phyloP scores from a whole-genome alignment of 64 coral and sea anemone species.

The Acropora tenuis region DNA sequence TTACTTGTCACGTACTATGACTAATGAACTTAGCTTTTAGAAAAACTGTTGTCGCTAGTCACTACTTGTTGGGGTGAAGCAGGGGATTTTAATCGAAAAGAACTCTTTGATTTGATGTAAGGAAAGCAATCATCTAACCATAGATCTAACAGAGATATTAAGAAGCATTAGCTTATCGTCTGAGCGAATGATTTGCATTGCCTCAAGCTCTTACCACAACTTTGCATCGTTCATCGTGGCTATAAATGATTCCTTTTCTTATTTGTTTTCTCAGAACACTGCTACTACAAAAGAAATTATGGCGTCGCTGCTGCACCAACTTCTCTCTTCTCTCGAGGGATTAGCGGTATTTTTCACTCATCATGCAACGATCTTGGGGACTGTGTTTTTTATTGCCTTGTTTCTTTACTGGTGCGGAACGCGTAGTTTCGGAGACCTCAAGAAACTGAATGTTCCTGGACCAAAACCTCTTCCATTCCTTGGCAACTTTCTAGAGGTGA shows the following conservation, averaged over 20 bases:
- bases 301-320: not conserved
- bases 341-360: not conserved
- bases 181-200: too few species aligned
- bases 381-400: not conserved
- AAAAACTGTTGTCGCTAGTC: too few species aligned
- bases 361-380: not conserved
- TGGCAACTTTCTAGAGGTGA: slow-evolving; percentile 62
- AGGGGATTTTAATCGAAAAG: too few species aligned
- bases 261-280: not conserved
- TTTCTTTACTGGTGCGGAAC: slow-evolving; percentile 60
- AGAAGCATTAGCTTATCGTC: too few species aligned
- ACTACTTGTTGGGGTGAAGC: too few species aligned
- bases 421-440: slow-evolving; percentile 39
- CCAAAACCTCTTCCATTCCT: slow-evolving; percentile 67
- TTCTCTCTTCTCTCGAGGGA: not conserved
- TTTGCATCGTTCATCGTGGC: too few species aligned
- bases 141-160: too few species aligned
- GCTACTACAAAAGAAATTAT: not conserved
- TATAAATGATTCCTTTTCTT: not conserved
- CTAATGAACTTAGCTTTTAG: too few species aligned
- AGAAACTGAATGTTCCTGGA: slow-evolving; percentile 67
- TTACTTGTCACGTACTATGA: too few species aligned
- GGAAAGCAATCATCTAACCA: too few species aligned
- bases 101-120: too few species aligned
- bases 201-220: too few species aligned